Evolutionary conservation across 2,797 vertebrate genomes (phyloP), one percentile per base, ranked within the genome.

Genomic region (Coregonus ussuriensis): DNA sequence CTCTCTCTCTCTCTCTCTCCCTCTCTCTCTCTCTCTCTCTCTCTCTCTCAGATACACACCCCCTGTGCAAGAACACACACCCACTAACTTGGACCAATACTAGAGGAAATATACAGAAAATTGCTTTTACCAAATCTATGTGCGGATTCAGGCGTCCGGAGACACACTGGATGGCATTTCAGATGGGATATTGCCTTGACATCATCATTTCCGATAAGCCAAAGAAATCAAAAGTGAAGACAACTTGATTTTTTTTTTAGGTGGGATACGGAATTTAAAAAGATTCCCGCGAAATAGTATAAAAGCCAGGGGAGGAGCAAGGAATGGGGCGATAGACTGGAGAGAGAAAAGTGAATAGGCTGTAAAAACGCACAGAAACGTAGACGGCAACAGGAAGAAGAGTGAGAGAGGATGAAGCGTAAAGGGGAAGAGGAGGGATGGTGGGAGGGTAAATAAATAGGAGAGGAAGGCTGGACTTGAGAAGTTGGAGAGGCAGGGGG

Each of bases 321-420:
- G 76, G 81, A 80, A 87, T 91, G 91, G 89, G 84, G 89, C 86
- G 88, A 92, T 85, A 82, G 77, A 86, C 83, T 86, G 89, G 88
- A 89, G 88, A 91, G 87, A 89, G 83, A 85, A 67, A 84, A 87
- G 86, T 77, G 87, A 90, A 91, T 82, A 87, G 51, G 68, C 79
- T 74, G 11, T 69, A 74, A 68, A 83, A 79, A 82, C 71, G 77
- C 78, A 81, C 80, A 72, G 53, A 53, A 78, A 68, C 84, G 5
- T 81, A 85, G 77, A 88, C 70, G 86, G 87, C 69, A 82, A 81
- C 86, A 77, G 84, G 86, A 86, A 82, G 85, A 86, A 82, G 73
- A 65, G 18, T 6, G 35, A 51, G 77, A 66, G 62, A 67, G 71
- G 47, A 53, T 25, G 71, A 66, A 63, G 71, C 41, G 71, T n/a